Conservation (phyloP, 2,888 invertebrate species). For the Phaonia tiefii region DNA sequence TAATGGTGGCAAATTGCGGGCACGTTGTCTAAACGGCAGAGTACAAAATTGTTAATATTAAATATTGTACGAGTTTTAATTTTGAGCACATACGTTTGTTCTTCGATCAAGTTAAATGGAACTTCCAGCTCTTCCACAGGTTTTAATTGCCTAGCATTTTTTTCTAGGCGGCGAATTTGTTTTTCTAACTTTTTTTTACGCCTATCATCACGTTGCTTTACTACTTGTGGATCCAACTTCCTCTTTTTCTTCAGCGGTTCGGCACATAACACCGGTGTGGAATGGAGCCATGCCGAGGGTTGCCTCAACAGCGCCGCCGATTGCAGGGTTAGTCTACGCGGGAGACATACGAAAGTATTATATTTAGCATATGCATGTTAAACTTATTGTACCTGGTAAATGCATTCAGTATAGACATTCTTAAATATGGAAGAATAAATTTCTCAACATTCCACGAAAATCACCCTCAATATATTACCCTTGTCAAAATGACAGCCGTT, state of each 20-base stretch:
- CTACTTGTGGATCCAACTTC: slow-evolving; percentile 89
- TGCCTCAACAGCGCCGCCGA: slow-evolving; percentile 37
- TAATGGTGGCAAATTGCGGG: slow-evolving; percentile 81
- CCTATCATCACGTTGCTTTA: slow-evolving; percentile 91
- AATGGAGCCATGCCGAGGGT: slow-evolving; percentile 70
- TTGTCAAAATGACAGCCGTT: slow-evolving; percentile 57
- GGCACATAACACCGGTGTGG: slow-evolving; percentile 81
- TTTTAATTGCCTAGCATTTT: slow-evolving; percentile 90
- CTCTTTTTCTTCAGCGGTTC: slow-evolving; percentile 96
- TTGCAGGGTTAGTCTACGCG: slow-evolving; percentile 69
- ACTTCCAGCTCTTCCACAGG: slow-evolving; percentile 94
- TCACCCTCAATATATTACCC: neutral
- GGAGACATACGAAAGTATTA: neutral
- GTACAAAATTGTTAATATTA: neutral
- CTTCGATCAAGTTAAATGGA: slow-evolving; percentile 82
- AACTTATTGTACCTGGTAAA: slow-evolving; percentile 70
- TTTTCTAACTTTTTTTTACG: slow-evolving; percentile 92
- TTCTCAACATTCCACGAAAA: neutral
- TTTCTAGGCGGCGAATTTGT: slow-evolving; percentile 90
- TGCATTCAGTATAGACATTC: slow-evolving; percentile 72
- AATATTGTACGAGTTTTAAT: neutral
- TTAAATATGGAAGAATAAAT: slow-evolving; percentile 44
- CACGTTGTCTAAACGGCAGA: slow-evolving; percentile 80
- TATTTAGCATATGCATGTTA: neutral
- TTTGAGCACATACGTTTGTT: slow-evolving; percentile 72